Evolutionary conservation across 2,888 invertebrate species (phyloP), one percentile per base, ranked within the genome.

Genomic region (Drosophila greeni): DNA sequence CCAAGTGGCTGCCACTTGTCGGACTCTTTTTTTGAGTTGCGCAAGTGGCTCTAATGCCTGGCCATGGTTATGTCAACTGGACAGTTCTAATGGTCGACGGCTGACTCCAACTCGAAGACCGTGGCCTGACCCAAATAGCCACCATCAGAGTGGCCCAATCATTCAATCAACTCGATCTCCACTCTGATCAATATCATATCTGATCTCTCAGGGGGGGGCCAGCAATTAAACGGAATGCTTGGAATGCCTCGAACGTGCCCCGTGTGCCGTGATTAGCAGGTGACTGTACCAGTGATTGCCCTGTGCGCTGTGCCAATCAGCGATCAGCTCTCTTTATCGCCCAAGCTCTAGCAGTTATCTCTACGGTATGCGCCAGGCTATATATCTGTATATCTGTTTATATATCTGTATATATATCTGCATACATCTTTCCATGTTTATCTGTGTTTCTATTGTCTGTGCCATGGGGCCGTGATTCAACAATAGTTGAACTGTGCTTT

Each of bases 401-500:
- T 29, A 29, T 29, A 8, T 29, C 8, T 9, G 26, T 26, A 8
- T 26, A 26, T 29, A 3, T 36, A 55, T 36, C 49, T n/a, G n/a
- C 11, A 26, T 7, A n/a, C 36, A 49, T 56, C 37, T 51, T 4
- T 20, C 33, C 16, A 37, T 20, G 42, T 23, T 23, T 53, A 47
- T 47, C 45, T 47, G 20, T 48, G n/a, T n/a, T n/a, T n/a, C 48
- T 48, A 33, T 39, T 39, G 39, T 33, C 18, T 47, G 16, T 8
- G 3, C 11, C 7, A 5, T 48, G 24, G 36, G 48, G 34, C 59
- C 31, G 12, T 24, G 36, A 48, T 29, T 48, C 23, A 55, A 66
- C 66, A 60, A 65, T 69, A 65, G 74, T 16, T 62, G 24, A 53
- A 66, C 61, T 70, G 51, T 62, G 40, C 14, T 62, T 61, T 68